Evolutionary conservation across 2,888 invertebrate genomes (phyloP), one percentile per base, ranked within the genome.

Genomic region (Itoplectis maculator): DNA sequence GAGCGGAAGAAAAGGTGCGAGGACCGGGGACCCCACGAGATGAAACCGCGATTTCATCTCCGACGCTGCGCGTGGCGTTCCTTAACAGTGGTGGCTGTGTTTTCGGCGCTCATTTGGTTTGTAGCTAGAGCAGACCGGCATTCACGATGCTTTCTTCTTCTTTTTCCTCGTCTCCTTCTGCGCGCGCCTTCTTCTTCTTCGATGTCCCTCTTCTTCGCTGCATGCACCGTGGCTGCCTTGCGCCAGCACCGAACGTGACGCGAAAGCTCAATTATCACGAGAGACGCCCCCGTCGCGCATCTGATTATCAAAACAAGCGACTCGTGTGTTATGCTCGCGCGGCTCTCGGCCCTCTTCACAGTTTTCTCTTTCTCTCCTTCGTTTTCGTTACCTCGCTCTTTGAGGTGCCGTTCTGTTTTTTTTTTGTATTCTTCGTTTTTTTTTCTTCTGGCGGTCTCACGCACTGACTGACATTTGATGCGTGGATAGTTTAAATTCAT

Each of bases 191-290:
- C 29, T 68, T 63, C 40, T 59, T 73, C 37, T 66, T 72, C 59
- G n/a, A n/a, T n/a, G n/a, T 81, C 37, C 35, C 20, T 40, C 61
- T 63, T 82, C 65, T 47, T 40, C 54, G 45, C 56, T 63, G 69
- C 40, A 78, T 18, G 29, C 69, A 69, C 23, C 56, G 70, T 65
- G 82, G 54, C 56, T 61, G 81, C 35, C 80, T 76, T 83, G 79
- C 80, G 76, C 72, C 72, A n/a, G n/a, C n/a, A 68, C 79, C 65
- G 86, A 85, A 89, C 89, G 89, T 89, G 89, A 89, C 84, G 89
- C 86, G 88, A 89, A 89, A 89, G 85, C 85, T 79, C 74, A 84
- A 79, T 82, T 70, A 84, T 79, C 77, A 74, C 84, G 87, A 88
- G 84, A 80, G 83, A 76, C 78, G 80, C 88, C 86, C 85, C 87